phyloP scores from a whole-genome alignment of 2,113 vertebrate genomes.

The Mormyrus lacerda region DNA sequence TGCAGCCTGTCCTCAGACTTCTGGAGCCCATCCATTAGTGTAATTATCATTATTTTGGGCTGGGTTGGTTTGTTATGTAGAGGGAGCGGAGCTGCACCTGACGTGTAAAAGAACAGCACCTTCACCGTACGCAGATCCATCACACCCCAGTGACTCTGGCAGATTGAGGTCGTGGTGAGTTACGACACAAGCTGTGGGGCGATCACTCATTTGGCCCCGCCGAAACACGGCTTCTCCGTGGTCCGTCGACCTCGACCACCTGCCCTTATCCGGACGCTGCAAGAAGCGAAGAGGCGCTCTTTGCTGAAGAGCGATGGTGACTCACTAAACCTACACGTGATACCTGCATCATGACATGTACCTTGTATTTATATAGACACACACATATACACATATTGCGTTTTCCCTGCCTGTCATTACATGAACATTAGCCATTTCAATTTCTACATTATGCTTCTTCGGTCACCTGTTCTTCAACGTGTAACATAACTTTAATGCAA shows the following conservation, averaged over 20 bases:
- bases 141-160: slow-evolving; percentile 52
- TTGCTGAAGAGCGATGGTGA: slow-evolving; percentile 42
- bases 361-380: neutral
- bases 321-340: slow-evolving; percentile 39
- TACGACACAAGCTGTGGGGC: slow-evolving; percentile 61
- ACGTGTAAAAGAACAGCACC: slow-evolving; percentile 50
- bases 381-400: neutral
- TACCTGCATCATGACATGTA: neutral
- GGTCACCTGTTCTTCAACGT: neutral
- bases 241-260: slow-evolving; percentile 52
- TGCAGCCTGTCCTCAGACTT: neutral
- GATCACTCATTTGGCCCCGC: slow-evolving; percentile 59
- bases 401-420: neutral
- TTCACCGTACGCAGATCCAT: slow-evolving; percentile 59
- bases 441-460: neutral
- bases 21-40: neutral
- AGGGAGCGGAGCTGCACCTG: slow-evolving; percentile 50
- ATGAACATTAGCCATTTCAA: neutral
- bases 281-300: slow-evolving; percentile 43
- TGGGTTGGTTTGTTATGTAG: slow-evolving; percentile 35
- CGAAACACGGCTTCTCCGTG: slow-evolving; percentile 30
- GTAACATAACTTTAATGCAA: neutral
- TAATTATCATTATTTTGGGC: slow-evolving; percentile 9
- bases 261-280: slow-evolving; percentile 42
- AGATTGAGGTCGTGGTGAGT: slow-evolving; percentile 73